Base-by-base conservation (phyloP, 1,140 invertebrate genomes). In the Drosophila pandora region DNA sequence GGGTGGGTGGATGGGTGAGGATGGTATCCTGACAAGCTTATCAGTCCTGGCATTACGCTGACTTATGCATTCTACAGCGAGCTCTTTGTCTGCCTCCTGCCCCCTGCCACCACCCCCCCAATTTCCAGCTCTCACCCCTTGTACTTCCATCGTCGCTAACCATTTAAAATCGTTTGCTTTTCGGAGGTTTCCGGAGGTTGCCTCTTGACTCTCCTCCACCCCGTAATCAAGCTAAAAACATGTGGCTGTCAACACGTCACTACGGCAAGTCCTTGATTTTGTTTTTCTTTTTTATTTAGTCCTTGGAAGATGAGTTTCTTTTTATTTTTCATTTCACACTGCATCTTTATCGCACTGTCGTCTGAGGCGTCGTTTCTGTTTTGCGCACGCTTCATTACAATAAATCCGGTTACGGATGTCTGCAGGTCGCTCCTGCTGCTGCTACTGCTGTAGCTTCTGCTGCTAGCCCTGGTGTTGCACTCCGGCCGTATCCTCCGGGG, bases 371-470 rank as follows among this genome's bases (percentile, higher is more conserved):
- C 88, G 76, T 63, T 73, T 83, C 76, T 73, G 76, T 77, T 88
- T 88, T 85, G 76, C 79, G 59, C 70, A 90, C 87, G 87, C 87
- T 90, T 90, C 87, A 90, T 90, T 90, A 90, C 82, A 90, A 83
- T 83, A 90, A 90, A 90, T 90, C 87, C 74, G 72, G 79, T 87
- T 82, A 88, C 62, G 80, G 70, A 62, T 88, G 82, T 80, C 76
- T 80, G 74, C 57, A 53, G 61, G 49, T 49, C 60, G 39, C 53
- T 17, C 9, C 43, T 10, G 21, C 2, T 21, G 2, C 21, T 47
- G 43, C 21, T 21, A 5, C 43, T 47, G 17, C 8, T 21, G 34
- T 48, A 7, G 13, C 43, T 7, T 5, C 6, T 17, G 17, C 17
- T 43, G 41, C 13, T 17, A 4, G 13, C 21, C 3, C 6, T 21